Evolutionary conservation across 1,140 invertebrate species (phyloP).

Genomic region (Camponotus vicinus): DNA sequence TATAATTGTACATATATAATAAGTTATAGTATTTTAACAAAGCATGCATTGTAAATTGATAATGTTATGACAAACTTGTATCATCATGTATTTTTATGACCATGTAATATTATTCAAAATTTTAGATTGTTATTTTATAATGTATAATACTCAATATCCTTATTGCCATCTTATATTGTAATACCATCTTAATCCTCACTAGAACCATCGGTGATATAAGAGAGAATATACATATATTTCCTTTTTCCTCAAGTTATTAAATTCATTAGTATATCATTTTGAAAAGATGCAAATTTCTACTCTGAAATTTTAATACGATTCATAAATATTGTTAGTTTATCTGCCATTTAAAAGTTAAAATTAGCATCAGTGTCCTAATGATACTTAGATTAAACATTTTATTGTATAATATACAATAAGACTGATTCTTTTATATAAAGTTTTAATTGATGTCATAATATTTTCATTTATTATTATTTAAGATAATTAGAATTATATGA

Average conservation of each 20-base stretch:
- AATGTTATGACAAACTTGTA: background rate
- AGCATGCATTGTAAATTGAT: background rate
- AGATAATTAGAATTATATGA: background rate
- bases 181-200: background rate
- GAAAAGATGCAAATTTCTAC: background rate
- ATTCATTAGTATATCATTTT: background rate
- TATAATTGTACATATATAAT: conserved; percentile 23
- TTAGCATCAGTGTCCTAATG: background rate
- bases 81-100: background rate
- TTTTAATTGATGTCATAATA: background rate
- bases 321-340: background rate
- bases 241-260: background rate
- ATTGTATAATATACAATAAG: conserved; percentile 29
- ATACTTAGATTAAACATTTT: background rate
- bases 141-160: background rate
- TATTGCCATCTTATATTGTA: background rate
- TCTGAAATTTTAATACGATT: background rate
- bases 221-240: background rate
- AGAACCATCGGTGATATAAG: background rate
- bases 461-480: conserved; percentile 6
- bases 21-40: background rate
- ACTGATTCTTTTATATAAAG: conserved; percentile 25
- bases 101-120: conserved; percentile 3
- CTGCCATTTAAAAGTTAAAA: background rate
- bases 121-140: conserved; percentile 4